These are phyloP conservation scores for Actias luna DNA, from an alignment of 2,888 invertebrate species.

Conservation along the genomic window DNA sequence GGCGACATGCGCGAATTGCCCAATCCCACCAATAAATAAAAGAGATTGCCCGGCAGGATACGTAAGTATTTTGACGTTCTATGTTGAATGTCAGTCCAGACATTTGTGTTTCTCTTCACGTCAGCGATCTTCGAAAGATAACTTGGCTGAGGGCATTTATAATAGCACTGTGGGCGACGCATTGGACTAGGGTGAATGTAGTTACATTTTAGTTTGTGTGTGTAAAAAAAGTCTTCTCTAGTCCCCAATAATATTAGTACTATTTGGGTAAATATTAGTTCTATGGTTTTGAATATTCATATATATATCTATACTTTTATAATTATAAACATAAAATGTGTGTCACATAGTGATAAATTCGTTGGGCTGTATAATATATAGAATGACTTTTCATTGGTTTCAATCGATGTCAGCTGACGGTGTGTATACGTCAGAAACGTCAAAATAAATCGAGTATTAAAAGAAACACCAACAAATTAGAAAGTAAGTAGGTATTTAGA, in stretches of 20 bases:
- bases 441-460: slow-evolving; percentile 31
- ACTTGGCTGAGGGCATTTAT: too few species aligned
- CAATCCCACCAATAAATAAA: too few species aligned
- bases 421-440: slow-evolving; percentile 23
- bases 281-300: slow-evolving; percentile 10
- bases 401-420: slow-evolving; percentile 23
- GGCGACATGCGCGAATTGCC: too few species aligned
- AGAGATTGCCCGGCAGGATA: too few species aligned
- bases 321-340: slow-evolving; percentile 29
- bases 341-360: slow-evolving; percentile 21
- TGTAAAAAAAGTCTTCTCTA: slow-evolving; percentile 28
- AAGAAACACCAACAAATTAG: slow-evolving; percentile 63
- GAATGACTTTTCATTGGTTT: background rate
- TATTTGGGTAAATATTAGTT: slow-evolving; percentile 14
- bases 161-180: slow-evolving; percentile 1
- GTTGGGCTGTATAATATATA: background rate
- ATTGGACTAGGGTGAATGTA: background rate
- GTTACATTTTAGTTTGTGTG: background rate
- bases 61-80: too few species aligned
- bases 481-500: slow-evolving; percentile 61
- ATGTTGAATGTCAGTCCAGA: too few species aligned
- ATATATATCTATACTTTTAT: too few species aligned
- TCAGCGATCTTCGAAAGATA: too few species aligned
- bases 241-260: slow-evolving; percentile 25
- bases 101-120: too few species aligned